These are phyloP conservation scores for Antechinus flavipes DNA, from an alignment of 2,113 vertebrate species.

Conservation along the genomic window DNA sequence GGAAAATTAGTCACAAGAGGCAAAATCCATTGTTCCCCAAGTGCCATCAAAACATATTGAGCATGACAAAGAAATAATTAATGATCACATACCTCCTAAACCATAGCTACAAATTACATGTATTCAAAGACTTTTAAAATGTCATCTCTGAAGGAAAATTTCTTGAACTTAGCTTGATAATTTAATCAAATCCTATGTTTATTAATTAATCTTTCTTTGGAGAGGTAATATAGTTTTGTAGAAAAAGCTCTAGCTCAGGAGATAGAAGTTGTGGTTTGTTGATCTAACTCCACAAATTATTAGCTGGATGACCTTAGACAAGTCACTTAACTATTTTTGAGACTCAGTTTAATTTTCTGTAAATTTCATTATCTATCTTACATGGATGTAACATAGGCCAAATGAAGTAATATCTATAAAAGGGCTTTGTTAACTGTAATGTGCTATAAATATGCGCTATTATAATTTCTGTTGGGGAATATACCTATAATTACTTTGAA, in stretches of 20 bases:
- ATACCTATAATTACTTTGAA: background rate
- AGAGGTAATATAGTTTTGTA: background rate
- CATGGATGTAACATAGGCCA: background rate
- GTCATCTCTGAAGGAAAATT: background rate
- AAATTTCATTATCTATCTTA: background rate
- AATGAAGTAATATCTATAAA: background rate
- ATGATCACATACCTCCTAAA: background rate
- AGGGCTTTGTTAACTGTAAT: background rate
- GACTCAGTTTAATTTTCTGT: background rate
- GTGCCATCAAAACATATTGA: background rate
- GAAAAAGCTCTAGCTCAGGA: background rate
- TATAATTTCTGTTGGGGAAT: background rate
- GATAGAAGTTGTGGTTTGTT: background rate
- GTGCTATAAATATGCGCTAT: background rate
- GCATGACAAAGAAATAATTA: background rate
- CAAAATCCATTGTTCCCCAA: background rate
- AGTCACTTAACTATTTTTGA: background rate
- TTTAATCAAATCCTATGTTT: background rate
- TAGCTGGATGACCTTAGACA: background rate
- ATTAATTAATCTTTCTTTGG: background rate
- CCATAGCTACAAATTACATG: background rate
- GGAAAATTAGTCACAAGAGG: background rate
- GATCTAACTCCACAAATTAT: background rate
- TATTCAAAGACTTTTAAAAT: background rate
- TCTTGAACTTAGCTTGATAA: background rate